Evolutionary conservation across 1,140 invertebrate genomes (phyloP), one percentile per base, ranked within the genome.

Genomic region (Lordiphosa stackelbergi): DNA sequence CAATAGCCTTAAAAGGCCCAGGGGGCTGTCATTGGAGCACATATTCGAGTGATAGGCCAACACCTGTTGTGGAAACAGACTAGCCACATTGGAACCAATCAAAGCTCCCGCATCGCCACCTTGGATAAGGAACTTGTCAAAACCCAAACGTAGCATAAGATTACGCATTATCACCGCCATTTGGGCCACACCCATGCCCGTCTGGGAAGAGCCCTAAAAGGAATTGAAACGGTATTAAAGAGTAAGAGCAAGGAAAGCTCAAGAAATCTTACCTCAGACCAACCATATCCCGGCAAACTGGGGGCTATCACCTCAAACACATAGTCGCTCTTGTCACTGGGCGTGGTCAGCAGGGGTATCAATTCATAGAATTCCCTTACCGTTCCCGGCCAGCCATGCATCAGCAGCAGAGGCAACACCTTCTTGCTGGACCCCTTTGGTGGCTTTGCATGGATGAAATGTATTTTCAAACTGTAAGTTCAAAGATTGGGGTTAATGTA

Each of bases 341-440:
- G 88, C 1, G 89, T 90, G 0, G 91, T 93, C 1, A 96, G 88
- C 4, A 93, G 52, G 0, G 94, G 94, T 45, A 95, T 92, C 1
- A 96, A 89, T 72, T 95, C 93, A 64, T 94, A 94, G 85, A 97
- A 97, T 87, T 97, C 95, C 7, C 93, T 89, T 2, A 97, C 90
- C 0, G 94, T 95, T 22, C 96, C 95, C 3, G 96, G 96, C 96
- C 96, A 98, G 10, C 96, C 96, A 77, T 98, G 96, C 4, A 95
- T 70, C 1, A 98, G 16, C 0, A 97, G 73, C 13, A 96, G 40
- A 0, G 94, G 94, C 3, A 93, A 62, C 1, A 95, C 90, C 89
- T 88, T 91, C 63, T 87, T 90, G 4, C 78, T 85, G 9, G 79
- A 52, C 2, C 53, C 48, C 24, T 90, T 83, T 22, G 57, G 60